Percentiles rank a stretch among this genome's conserved stretches.
These are phyloP conservation scores for Maniola jurtina DNA, from an alignment of 1,140 invertebrate genomes.

Conservation along the genomic window DNA sequence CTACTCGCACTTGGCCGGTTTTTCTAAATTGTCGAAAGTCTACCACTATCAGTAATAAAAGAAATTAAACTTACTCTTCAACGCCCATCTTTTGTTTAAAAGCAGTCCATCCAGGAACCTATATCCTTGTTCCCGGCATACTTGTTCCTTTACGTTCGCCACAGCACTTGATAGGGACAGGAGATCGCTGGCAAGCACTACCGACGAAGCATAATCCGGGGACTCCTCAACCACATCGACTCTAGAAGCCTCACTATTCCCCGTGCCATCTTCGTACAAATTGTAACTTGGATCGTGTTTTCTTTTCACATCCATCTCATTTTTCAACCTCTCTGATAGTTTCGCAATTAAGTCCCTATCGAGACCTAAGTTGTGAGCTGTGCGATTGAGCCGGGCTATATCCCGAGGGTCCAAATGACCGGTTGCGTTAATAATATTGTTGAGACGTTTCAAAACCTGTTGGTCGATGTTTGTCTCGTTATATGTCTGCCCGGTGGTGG, in stretches of 20 bases:
- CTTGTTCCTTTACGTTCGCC: constrained; percentile 59
- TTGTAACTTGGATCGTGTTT: constrained; percentile 39
- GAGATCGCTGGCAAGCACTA: constrained; percentile 65
- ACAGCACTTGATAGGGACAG: constrained; percentile 68
- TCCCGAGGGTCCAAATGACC: constrained; percentile 45
- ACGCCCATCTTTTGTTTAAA: constrained; percentile 78
- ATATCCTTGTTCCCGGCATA: constrained; percentile 75
- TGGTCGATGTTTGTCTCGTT: constrained; percentile 51
- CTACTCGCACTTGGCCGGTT: no score
- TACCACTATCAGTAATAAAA: not conserved
- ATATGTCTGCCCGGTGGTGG: constrained; percentile 37
- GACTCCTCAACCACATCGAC: constrained; percentile 56
- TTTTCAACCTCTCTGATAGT: constrained; percentile 44
- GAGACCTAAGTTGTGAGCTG: constrained; percentile 47
- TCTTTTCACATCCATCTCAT: constrained; percentile 31
- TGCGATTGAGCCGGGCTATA: constrained; percentile 42
- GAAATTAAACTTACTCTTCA: constrained; percentile 75
- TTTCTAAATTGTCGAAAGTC: no score
- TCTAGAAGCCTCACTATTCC: constrained; percentile 31
- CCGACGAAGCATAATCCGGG: constrained; percentile 70
- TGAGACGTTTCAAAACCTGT: constrained; percentile 44
- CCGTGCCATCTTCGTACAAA: constrained; percentile 49
- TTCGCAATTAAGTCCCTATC: constrained; percentile 50
- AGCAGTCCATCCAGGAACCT: constrained; percentile 72
- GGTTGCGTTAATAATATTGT: constrained; percentile 42